Evolutionary conservation across 2,888 invertebrate genomes (phyloP), one percentile per base, ranked within the genome.

Genomic region (Lepidocyrtoides sp.): DNA sequence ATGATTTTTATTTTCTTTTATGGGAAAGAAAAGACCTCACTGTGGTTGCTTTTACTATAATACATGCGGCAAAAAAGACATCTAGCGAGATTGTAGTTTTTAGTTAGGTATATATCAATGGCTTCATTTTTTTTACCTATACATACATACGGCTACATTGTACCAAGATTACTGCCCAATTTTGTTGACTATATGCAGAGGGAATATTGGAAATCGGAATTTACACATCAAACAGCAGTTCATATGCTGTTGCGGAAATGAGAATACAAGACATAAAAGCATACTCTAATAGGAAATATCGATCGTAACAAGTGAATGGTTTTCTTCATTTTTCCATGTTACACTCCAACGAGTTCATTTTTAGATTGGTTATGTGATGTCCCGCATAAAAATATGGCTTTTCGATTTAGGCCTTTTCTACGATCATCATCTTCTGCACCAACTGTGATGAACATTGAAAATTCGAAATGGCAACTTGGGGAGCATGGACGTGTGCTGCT

Each of bases 321-420:
- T 79, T 81, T 79, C 79, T 88, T 77, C 86, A 86, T n/a, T 86
- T 77, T 86, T 88, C 66, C 26, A 81, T 66, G 66, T 81, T 81
- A 66, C 81, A 66, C 87, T 63, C 79, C 20, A 63, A 23, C 75
- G 60, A 32, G 26, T 36, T 81, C 54, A 88, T 88, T 79, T 88
- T 75, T 36, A 69, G 41, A 75, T 63, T 48, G 81, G 51, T 41
- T 79, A 36, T 69, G 48, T 66, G 79, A 51, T 54, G 77, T 23
- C 66, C 23, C 44, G 32, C 51, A 66, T 48, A 66, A 79, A 87
- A 81, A 51, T 75, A 48, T 26, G 23, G 44, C 23, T 48, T 23
- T 75, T 51, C 51, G 23, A 72, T 44, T 66, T 66, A 14, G 10
- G 26, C 23, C 26, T 23, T 8, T 60, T 26, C 57, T 26, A n/a